phyloP scores from a whole-genome alignment of 2,888 invertebrate species.

The Keiferia lycopersicella region DNA sequence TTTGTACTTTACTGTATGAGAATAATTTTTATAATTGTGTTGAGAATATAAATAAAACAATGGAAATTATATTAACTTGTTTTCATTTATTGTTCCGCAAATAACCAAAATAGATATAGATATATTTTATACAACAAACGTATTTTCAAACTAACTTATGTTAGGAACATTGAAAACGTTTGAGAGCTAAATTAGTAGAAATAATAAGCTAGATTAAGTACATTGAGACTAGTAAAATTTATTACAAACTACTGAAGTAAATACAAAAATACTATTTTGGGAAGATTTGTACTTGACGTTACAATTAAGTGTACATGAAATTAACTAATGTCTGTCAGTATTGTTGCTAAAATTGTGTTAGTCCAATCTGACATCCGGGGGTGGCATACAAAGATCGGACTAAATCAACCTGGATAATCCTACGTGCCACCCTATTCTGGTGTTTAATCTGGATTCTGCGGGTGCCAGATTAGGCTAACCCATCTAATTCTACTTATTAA shows the following conservation, averaged over 20 bases:
- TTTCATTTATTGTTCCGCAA: constrained; percentile 21
- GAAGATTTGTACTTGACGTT: constrained; percentile 1
- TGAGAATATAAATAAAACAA: constrained; percentile 27
- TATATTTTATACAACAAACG: neutral
- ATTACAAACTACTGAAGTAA: neutral
- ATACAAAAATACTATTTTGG: constrained; percentile 11
- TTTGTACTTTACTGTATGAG: constrained; percentile 12
- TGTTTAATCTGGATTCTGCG: no score
- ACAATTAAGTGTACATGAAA: neutral
- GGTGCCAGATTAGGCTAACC: no score
- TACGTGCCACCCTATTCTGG: no score
- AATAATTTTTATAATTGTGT: constrained; percentile 31
- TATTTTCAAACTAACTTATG: neutral
- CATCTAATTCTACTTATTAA: neutral
- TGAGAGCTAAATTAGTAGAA: neutral
- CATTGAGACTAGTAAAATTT: constrained; percentile 14
- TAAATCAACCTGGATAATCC: no score
- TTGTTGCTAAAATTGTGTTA: no score
- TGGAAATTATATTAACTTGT: constrained; percentile 10
- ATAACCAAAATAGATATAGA: neutral
- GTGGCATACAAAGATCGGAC: no score
- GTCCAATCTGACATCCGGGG: no score
- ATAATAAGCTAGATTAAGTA: constrained; percentile 7
- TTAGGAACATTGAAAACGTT: neutral
- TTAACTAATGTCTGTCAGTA: neutral